A percentile compares a stretch with the other conserved stretches of the same genome.
Evolutionary conservation across 1,140 invertebrate genomes (phyloP).

Genomic region (Drosophila kikkawai): DNA sequence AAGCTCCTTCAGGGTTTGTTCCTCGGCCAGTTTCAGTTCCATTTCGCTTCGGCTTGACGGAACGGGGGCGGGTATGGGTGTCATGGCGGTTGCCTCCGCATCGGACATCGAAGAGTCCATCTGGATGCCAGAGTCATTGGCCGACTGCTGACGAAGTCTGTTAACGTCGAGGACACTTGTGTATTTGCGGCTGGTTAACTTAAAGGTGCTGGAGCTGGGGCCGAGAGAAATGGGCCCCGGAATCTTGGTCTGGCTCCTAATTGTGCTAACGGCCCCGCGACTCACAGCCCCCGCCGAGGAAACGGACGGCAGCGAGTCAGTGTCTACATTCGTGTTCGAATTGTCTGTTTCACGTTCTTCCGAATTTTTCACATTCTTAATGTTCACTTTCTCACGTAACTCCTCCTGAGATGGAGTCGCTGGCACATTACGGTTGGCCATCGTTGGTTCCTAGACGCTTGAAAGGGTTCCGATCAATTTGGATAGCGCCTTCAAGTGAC

Average conservation of each 20-base stretch:
- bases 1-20: slow-evolving; percentile 53
- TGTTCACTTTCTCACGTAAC: slow-evolving; percentile 23
- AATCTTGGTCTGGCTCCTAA: slow-evolving; percentile 43
- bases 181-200: slow-evolving; percentile 41
- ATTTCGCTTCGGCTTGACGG: slow-evolving; percentile 1
- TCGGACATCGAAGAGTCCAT: slow-evolving; percentile 24
- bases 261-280: background rate
- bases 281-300: background rate
- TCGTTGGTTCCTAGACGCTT: slow-evolving; percentile 34
- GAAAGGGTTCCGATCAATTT: slow-evolving; percentile 14
- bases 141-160: background rate
- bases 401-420: slow-evolving; percentile 44
- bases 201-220: slow-evolving; percentile 7
- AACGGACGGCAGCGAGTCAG: background rate
- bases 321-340: background rate
- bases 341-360: slow-evolving; percentile 14
- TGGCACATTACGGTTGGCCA: slow-evolving; percentile 62
- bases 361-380: slow-evolving; percentile 31
- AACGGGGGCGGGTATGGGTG: slow-evolving; percentile 17
- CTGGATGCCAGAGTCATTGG: slow-evolving; percentile 57
- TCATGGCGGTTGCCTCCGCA: background rate
- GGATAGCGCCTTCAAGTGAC: background rate
- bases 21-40: slow-evolving; percentile 36
- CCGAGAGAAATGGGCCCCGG: slow-evolving; percentile 39
- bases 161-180: slow-evolving; percentile 11